Evolutionary conservation across 2,888 invertebrate genomes (phyloP).

Genomic region (Meteorus colon): DNA sequence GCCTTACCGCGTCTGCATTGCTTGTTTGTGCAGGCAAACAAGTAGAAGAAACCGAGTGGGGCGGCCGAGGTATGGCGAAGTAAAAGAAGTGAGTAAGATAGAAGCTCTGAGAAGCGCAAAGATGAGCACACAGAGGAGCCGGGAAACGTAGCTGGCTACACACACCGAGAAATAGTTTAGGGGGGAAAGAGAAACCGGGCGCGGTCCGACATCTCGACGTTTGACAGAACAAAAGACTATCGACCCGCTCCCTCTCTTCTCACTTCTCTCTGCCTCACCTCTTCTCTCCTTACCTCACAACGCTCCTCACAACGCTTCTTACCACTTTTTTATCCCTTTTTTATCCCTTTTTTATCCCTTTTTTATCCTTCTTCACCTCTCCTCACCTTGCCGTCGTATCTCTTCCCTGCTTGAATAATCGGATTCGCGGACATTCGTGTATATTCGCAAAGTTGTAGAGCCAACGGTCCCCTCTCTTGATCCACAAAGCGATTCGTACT

Average conservation of each 20-base stretch:
- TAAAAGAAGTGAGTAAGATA: slow-evolving; percentile 25
- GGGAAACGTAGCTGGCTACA: background rate
- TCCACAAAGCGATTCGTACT: background rate
- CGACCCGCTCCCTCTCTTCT: slow-evolving; percentile 56
- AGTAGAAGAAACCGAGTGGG: slow-evolving; percentile 43
- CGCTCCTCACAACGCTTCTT: too few relatives aligned
- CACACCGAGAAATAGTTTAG: slow-evolving; percentile 28
- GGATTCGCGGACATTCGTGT: slow-evolving; percentile 22
- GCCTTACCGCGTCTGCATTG: slow-evolving; percentile 57
- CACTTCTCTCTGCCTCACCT: background rate
- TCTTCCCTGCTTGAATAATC: slow-evolving; percentile 37
- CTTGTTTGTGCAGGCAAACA: slow-evolving; percentile 48
- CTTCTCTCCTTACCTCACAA: too few relatives aligned
- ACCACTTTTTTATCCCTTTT: too few relatives aligned
- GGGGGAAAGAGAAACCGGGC: slow-evolving; percentile 49
- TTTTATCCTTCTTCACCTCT: background rate
- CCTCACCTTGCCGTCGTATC: slow-evolving; percentile 32
- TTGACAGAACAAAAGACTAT: slow-evolving; percentile 73
- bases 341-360: too few relatives aligned
- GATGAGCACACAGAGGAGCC: slow-evolving; percentile 13
- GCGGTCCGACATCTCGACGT: slow-evolving; percentile 68
- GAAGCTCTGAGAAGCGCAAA: too few relatives aligned
- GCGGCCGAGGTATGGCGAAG: slow-evolving; percentile 20
- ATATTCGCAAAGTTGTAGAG: slow-evolving; percentile 30
- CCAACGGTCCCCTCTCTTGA: background rate